A percentile compares a stretch with the other conserved stretches of the same genome.
These are phyloP conservation scores for Percopsis omiscomaycus DNA, from an alignment of 2,797 vertebrate species.

Conservation along the genomic window DNA sequence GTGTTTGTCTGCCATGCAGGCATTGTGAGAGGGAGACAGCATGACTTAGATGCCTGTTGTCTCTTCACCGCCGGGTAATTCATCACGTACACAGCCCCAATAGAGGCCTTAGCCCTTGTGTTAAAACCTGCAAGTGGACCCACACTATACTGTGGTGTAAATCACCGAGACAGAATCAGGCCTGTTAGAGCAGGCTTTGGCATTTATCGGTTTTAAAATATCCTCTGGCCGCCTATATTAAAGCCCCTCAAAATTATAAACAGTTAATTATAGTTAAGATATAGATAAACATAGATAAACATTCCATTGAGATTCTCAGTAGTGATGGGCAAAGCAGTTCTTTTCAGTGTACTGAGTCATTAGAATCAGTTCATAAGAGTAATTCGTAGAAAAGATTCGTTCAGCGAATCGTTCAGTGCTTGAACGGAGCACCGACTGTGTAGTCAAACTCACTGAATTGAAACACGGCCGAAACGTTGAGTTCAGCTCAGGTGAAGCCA, in stretches of 20 bases:
- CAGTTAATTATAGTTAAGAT: conserved; percentile 62
- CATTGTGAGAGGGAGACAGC: conserved; percentile 55
- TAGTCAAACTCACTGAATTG: too few relatives aligned
- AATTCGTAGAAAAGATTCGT: too few relatives aligned
- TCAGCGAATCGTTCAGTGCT: too few relatives aligned
- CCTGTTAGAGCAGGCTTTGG: conserved; percentile 50
- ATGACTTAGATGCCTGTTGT: conserved; percentile 56
- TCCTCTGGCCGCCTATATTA: conserved; percentile 61
- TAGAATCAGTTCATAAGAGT: too few relatives aligned
- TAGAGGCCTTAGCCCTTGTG: conserved; percentile 50
- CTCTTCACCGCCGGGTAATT: conserved; percentile 65
- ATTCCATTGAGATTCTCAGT: conserved; percentile 13
- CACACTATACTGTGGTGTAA: conserved; percentile 60
- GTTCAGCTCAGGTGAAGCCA: too few relatives aligned
- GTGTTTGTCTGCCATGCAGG: conserved; percentile 30
- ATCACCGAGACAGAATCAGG: conserved; percentile 78
- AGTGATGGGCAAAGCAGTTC: too few relatives aligned
- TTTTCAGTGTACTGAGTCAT: too few relatives aligned
- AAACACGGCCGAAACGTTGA: too few relatives aligned
- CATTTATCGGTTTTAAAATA: conserved; percentile 64
- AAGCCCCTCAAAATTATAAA: conserved; percentile 57
- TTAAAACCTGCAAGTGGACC: conserved; percentile 66
- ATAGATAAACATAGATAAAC: conserved; percentile 41
- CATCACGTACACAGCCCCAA: conserved; percentile 62
- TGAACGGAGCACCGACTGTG: too few relatives aligned